phyloP scores from a whole-genome alignment of 2,888 invertebrate species.

The Allolobophora icterica region DNA sequence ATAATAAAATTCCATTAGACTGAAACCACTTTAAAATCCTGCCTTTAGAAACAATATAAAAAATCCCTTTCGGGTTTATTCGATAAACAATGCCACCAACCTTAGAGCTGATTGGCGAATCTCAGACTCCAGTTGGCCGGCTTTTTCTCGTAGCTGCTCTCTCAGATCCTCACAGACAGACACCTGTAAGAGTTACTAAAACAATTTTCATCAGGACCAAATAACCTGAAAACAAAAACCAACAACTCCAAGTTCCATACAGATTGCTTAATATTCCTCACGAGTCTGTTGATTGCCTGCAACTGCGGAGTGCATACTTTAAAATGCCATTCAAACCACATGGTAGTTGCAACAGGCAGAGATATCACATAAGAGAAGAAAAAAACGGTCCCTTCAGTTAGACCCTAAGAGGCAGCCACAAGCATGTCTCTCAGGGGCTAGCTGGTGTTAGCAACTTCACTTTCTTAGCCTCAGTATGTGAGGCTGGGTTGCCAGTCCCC shows the following conservation, averaged over 20 bases:
- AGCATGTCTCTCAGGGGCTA: too few relatives aligned
- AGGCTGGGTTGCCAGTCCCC: too few relatives aligned
- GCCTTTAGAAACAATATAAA: neutral
- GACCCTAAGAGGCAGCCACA: too few relatives aligned
- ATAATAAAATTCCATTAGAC: too few relatives aligned
- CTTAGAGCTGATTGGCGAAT: slow-evolving; percentile 21
- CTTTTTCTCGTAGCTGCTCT: slow-evolving; percentile 14
- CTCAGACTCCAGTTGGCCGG: slow-evolving; percentile 23
- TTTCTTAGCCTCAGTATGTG: too few relatives aligned
- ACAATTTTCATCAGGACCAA: neutral
- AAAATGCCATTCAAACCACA: neutral
- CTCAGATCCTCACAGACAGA: neutral
- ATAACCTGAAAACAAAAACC: neutral
- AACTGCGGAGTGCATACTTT: neutral
- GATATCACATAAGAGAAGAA: too few relatives aligned
- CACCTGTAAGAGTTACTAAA: neutral
- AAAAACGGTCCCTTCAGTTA: too few relatives aligned
- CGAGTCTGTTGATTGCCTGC: neutral
- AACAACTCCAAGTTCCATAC: neutral
- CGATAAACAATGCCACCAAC: neutral
- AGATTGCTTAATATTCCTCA: neutral
- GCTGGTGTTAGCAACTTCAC: too few relatives aligned
- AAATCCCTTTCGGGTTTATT: neutral
- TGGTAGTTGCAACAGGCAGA: too few relatives aligned
- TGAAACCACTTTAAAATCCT: neutral